Evolutionary conservation across 1,140 invertebrate species (phyloP).

Genomic region (Palaemon carinicauda): DNA sequence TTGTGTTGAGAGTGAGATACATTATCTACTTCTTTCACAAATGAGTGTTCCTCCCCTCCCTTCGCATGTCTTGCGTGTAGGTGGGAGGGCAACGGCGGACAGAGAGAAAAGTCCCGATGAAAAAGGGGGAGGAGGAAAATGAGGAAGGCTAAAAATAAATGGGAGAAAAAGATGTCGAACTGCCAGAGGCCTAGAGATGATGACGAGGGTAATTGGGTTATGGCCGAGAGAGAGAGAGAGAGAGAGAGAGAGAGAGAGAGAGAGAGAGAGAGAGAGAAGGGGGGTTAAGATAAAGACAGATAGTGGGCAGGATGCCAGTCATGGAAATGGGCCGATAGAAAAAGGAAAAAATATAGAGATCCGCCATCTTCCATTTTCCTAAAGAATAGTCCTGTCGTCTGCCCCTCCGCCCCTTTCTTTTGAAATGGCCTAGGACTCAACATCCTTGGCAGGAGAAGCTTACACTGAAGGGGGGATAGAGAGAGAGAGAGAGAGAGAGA

Average conservation of each 20-base stretch:
- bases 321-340: no score
- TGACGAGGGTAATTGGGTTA: neutral
- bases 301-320: neutral
- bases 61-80: neutral
- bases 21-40: neutral
- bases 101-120: neutral
- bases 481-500: neutral
- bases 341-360: no score
- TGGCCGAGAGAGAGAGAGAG: neutral
- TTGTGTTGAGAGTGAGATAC: neutral
- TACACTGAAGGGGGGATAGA: neutral
- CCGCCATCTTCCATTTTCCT: no score
- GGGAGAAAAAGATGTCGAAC: no score
- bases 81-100: neutral
- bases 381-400: no score
- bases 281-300: no score
- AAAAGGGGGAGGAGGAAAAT: neutral
- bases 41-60: neutral
- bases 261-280: neutral
- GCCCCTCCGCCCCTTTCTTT: no score
- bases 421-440: no score
- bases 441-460: no score
- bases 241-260: neutral
- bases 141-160: neutral
- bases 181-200: neutral